Evolutionary conservation across 1,140 invertebrate species (phyloP).

Genomic region (Bombus huntii): DNA sequence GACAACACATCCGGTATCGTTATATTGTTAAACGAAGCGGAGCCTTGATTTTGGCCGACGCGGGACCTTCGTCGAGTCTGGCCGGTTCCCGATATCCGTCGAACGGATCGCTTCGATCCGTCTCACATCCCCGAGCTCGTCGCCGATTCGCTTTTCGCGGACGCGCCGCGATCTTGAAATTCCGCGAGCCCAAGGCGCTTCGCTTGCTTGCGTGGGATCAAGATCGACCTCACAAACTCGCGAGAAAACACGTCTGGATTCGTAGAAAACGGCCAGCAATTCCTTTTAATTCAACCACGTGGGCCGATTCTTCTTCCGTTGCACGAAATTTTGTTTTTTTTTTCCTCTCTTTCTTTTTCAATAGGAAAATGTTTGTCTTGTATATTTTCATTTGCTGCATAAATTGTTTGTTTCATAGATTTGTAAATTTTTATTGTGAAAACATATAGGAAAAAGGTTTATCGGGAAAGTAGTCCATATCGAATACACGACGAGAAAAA

Average conservation of each 20-base stretch:
- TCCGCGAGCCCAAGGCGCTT: conserved; percentile 48
- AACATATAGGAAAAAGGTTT: too few relatives aligned
- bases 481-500: too few relatives aligned
- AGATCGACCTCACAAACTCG: conserved; percentile 32
- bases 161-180: conserved; percentile 58
- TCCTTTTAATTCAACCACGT: background rate
- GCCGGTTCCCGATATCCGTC: conserved; percentile 38
- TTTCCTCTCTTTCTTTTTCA: too few relatives aligned
- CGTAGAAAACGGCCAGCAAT: conserved; percentile 36
- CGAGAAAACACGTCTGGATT: conserved; percentile 42
- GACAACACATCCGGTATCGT: conserved; percentile 38
- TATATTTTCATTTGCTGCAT: too few relatives aligned
- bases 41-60: conserved; percentile 53
- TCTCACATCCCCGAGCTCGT: conserved; percentile 27
- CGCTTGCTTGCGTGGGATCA: conserved; percentile 34
- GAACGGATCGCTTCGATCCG: conserved; percentile 39
- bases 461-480: too few relatives aligned
- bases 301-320: background rate
- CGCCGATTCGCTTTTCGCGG: conserved; percentile 33
- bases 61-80: conserved; percentile 47
- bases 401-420: too few relatives aligned
- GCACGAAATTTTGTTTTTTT: background rate
- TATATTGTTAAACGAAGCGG: conserved; percentile 35
- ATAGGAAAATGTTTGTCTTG: background rate
- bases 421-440: too few relatives aligned